Conservation (phyloP, 2,888 invertebrate species). For the Leucoptera coffeella region DNA sequence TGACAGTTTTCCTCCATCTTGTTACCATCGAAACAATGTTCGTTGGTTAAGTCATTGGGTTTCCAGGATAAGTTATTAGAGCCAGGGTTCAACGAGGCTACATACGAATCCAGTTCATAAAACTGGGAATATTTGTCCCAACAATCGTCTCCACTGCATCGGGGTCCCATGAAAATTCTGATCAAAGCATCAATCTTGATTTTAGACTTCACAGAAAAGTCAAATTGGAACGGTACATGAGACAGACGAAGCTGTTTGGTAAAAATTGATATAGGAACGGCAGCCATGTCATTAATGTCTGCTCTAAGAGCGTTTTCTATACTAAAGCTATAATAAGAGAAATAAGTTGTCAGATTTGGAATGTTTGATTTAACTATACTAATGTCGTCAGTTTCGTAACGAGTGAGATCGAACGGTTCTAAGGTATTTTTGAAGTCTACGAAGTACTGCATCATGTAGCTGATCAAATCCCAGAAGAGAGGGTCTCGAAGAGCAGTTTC, state of each 20-base stretch:
- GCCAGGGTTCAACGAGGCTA: conserved; percentile 16
- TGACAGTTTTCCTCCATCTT: conserved; percentile 12
- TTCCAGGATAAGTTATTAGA: conserved; percentile 22
- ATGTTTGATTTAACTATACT: conserved; percentile 15
- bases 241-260: conserved; percentile 25
- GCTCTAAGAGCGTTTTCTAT: conserved; percentile 16
- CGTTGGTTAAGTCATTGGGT: conserved; percentile 20
- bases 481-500: conserved; percentile 35
- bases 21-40: conserved; percentile 12
- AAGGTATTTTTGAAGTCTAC: conserved; percentile 19
- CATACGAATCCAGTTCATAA: conserved; percentile 26
- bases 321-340: conserved; percentile 22
- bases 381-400: conserved; percentile 18
- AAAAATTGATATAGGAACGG: conserved; percentile 10
- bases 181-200: conserved; percentile 14
- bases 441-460: conserved; percentile 22
- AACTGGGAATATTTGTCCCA: conserved; percentile 20
- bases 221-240: conserved; percentile 19
- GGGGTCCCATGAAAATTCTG: conserved; percentile 30
- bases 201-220: conserved; percentile 21
- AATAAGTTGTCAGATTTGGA: conserved; percentile 23
- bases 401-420: conserved; percentile 17
- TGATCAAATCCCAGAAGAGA: conserved; percentile 25
- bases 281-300: conserved; percentile 9
- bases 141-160: conserved; percentile 17